Conservation (phyloP, 1,140 invertebrate species). For the Dendrolimus punctatus region DNA sequence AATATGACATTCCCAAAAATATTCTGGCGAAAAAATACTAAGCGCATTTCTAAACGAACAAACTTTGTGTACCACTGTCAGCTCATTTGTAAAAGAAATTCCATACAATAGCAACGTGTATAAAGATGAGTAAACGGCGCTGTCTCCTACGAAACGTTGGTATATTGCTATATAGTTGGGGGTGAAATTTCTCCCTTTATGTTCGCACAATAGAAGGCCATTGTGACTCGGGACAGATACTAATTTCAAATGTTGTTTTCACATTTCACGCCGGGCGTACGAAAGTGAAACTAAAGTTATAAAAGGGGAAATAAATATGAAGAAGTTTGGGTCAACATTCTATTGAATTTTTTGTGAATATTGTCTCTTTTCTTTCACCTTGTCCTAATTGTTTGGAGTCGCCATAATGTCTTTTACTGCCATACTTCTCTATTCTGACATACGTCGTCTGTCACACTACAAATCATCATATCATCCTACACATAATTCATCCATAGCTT, state of each 20-base stretch:
- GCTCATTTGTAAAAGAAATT: conserved; percentile 7
- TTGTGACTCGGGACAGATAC: conserved; percentile 14
- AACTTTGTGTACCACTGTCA: background rate
- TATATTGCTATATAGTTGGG: conserved; percentile 14
- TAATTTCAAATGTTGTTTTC: conserved; percentile 18
- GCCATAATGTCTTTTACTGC: too few species aligned
- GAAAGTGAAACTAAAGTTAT: conserved; percentile 3
- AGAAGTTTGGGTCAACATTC: background rate
- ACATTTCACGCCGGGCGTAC: background rate
- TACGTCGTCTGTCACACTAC: too few species aligned
- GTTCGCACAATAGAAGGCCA: conserved; percentile 9
- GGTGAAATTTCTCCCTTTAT: conserved; percentile 8
- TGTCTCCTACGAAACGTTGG: conserved; percentile 6
- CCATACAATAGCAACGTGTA: conserved; percentile 5
- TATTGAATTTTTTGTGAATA: too few species aligned
- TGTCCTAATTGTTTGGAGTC: too few species aligned
- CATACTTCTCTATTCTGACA: too few species aligned
- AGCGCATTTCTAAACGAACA: background rate
- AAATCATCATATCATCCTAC: too few species aligned
- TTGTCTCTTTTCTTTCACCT: too few species aligned
- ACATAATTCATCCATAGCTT: too few species aligned
- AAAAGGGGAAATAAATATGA: conserved; percentile 2
- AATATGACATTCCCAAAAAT: too few species aligned
- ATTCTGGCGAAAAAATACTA: too few species aligned
- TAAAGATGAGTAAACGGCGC: conserved; percentile 1